These are phyloP conservation scores for Oxyteleia sp. DNA, from an alignment of 2,888 invertebrate species.

Conservation along the genomic window DNA sequence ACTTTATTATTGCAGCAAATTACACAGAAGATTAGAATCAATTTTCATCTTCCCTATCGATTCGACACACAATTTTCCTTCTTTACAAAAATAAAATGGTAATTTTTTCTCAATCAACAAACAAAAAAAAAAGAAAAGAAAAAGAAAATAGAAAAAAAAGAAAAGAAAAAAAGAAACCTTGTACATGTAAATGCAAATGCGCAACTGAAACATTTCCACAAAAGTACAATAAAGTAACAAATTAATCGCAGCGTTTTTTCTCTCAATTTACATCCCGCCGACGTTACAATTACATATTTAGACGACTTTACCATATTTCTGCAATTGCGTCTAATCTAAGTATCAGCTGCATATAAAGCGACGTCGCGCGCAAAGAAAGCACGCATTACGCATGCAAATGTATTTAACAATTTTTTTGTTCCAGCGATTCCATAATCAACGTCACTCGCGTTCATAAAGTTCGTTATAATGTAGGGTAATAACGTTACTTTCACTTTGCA, in stretches of 20 bases:
- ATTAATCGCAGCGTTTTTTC: background rate
- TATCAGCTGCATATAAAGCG: constrained; percentile 24
- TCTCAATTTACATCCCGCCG: background rate
- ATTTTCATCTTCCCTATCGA: no score
- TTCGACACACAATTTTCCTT: no score
- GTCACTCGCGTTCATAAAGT: constrained; percentile 29
- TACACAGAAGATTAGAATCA: background rate
- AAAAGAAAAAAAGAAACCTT: no score
- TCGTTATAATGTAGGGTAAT: constrained; percentile 43
- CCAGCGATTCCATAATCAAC: constrained; percentile 49
- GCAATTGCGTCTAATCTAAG: constrained; percentile 25
- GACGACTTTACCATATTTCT: constrained; percentile 24
- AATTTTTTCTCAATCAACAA: background rate
- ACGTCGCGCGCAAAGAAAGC: constrained; percentile 42
- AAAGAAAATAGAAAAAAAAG: no score
- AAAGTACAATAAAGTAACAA: background rate
- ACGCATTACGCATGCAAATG: constrained; percentile 54
- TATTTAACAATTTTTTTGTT: constrained; percentile 48
- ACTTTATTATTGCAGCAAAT: background rate
- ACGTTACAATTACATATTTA: constrained; percentile 19
- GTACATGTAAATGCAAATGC: no score
- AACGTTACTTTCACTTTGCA: constrained; percentile 37
- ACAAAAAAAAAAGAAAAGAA: background rate
- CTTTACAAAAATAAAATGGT: no score
- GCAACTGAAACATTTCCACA: background rate